Base-by-base conservation (phyloP, 1,140 invertebrate species). In the Drosophila kepulauana region DNA sequence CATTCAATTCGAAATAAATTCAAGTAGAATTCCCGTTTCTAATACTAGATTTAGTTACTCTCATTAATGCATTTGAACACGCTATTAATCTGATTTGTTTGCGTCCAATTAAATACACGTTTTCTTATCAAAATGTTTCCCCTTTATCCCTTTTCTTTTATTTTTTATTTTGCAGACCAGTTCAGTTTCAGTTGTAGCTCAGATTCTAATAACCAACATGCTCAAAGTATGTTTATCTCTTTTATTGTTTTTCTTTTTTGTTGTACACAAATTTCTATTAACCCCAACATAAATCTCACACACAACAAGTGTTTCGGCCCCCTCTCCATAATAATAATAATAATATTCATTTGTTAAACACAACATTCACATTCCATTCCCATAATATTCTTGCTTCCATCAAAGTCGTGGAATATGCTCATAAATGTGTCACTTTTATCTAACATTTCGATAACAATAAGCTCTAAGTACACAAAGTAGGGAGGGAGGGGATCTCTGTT, bases 201-300 rank as follows among this genome's bases (percentile, higher is more conserved):
- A 88, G 75, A 88, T 88, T 78, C 85, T 88, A 66, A 88, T 89
- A 52, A 80, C 73, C 85, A 78, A 84, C 85, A 88, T 85, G 78
- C 80, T 85, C 80, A 88, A 88, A 88, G 84, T 88, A 88, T 73
- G 81, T 88, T 80, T 77, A 75, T 46, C 43, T 46, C 57, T 82
- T 78, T 65, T 58, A 35, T 64, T 79, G 69, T 64, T 33, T 41
- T 38, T 35, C 51, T 48, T 68, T 61, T 57, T 67, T 30, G 35
- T 56, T 13, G 38, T 56, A 45, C 66, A 38, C 30, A 61, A 25
- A 54, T 56, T 30, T 52, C 57, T 41, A 75, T 79, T 81, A 82
- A 78, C 75, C 64, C 73, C 1, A 10, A 75, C 82, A 76, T 79
- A 67, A 76, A 79, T 75, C 68, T 61, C 66, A 66, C 59, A 25